Conservation (phyloP, 2,797 vertebrate species). For the Synanceia verrucosa region DNA sequence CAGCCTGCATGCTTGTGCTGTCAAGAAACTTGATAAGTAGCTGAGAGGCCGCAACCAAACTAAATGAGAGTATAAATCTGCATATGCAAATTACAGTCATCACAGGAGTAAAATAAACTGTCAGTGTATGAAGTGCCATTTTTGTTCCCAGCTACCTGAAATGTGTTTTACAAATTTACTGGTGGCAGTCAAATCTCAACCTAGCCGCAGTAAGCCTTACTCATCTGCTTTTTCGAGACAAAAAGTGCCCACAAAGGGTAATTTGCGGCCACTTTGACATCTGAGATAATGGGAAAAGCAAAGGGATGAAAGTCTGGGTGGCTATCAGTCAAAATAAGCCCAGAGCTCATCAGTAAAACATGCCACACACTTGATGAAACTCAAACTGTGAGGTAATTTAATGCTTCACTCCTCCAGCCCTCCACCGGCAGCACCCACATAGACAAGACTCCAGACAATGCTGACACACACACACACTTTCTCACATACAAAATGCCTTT, state of each 20-base stretch:
- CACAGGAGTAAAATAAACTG: neutral
- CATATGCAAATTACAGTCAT: neutral
- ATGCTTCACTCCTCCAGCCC: constrained; percentile 46
- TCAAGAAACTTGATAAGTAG: neutral
- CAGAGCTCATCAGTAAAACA: constrained; percentile 50
- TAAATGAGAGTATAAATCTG: neutral
- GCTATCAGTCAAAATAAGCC: constrained; percentile 34
- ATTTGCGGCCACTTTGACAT: constrained; percentile 22
- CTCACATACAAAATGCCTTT: constrained; percentile 13
- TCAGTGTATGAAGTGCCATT: neutral
- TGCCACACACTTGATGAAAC: constrained; percentile 48
- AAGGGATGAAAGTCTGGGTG: constrained; percentile 28
- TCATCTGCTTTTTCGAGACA: neutral
- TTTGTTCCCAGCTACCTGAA: neutral
- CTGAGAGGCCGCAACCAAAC: neutral
- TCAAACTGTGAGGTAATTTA: constrained; percentile 58
- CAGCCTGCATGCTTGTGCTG: neutral
- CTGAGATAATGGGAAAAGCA: constrained; percentile 31
- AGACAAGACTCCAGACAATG: constrained; percentile 32
- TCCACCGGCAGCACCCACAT: constrained; percentile 33
- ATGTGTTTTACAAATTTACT: neutral
- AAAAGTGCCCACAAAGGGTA: constrained; percentile 16
- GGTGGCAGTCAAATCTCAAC: constrained; percentile 1
- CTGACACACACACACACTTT: constrained; percentile 10
- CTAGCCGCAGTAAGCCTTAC: neutral